Evolutionary conservation across 2,888 invertebrate genomes (phyloP), one percentile per base, ranked within the genome.

Genomic region (Subacronicta megacephala): DNA sequence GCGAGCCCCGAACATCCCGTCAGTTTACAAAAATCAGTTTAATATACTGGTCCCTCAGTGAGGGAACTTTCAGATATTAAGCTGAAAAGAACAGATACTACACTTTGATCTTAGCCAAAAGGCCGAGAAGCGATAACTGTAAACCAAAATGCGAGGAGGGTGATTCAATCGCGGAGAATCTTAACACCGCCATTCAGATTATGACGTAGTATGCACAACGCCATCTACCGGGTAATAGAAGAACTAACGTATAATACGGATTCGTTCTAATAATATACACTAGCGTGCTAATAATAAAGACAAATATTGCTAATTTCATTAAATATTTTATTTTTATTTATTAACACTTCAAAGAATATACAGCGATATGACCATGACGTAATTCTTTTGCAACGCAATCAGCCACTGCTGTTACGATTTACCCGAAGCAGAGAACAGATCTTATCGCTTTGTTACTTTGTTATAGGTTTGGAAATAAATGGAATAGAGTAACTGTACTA

Each of bases 21-120:
- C 40, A 40, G 38, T n/a, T 18, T 40, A 40, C 38, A 40, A 47
- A 13, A 40, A 18, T 20, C 38, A 40, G 38, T n/a, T 40, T 40
- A 40, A 40, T 40, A 40, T 40, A 40, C 38, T 45, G 35, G 33
- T 45, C 31, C 31, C 45, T 45, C 33, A 45, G 3, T 18, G 31
- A 45, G 45, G 31, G 31, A 18, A 26, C 33, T 33, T 45, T 33
- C 45, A 31, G 33, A 40, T 40, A 40, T 40, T 40, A 40, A 42
- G 26, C 26, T 20, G 26, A 20, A 41, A 41, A 41, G 26, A 41
- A 23, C 20, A 41, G 41, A 23, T 23, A 26, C 41, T 36, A 36
- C 36, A 36, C 36, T 36, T 36, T 36, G 36, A 36, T 36, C 36
- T 36, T 36, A 36, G 36, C 36, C 18, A 40, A 40, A 40, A 40